Conservation (phyloP, 2,888 invertebrate genomes). For the Eupithecia subfuscata region DNA sequence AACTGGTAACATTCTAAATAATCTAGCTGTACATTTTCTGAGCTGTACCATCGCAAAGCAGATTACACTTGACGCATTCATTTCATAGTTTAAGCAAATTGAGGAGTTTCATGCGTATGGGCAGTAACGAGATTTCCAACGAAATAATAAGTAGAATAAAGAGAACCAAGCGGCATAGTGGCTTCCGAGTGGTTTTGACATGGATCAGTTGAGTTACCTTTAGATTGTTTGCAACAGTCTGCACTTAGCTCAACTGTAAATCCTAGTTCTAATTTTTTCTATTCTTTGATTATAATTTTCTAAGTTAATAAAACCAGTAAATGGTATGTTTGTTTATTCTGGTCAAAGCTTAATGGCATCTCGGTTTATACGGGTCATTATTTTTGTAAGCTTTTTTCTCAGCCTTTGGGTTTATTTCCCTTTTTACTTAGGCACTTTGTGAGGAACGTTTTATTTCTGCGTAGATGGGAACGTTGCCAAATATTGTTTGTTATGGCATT, state of each 20-base stretch:
- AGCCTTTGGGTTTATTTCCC: background rate
- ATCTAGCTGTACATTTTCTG: constrained; percentile 2
- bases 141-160: background rate
- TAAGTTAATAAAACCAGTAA: background rate
- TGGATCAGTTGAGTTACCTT: too few relatives aligned
- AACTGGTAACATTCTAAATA: constrained; percentile 3
- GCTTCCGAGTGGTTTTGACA: too few relatives aligned
- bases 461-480: constrained; percentile 10
- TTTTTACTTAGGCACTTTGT: constrained; percentile 8
- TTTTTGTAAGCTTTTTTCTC: constrained; percentile 10
- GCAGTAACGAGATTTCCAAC: constrained; percentile 30
- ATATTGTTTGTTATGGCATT: background rate
- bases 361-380: constrained; percentile 1
- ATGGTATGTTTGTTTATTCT: constrained; percentile 8
- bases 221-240: too few relatives aligned
- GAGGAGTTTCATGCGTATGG: constrained; percentile 63
- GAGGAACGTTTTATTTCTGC: background rate
- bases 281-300: too few relatives aligned
- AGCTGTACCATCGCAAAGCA: constrained; percentile 31
- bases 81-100: constrained; percentile 72
- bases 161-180: background rate
- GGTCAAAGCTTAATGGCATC: background rate
- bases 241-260: too few relatives aligned
- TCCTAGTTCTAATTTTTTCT: too few relatives aligned
- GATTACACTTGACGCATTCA: constrained; percentile 65